These are phyloP conservation scores for Meriones psammophilus DNA, from an alignment of 2,797 vertebrate species.

Conservation along the genomic window DNA sequence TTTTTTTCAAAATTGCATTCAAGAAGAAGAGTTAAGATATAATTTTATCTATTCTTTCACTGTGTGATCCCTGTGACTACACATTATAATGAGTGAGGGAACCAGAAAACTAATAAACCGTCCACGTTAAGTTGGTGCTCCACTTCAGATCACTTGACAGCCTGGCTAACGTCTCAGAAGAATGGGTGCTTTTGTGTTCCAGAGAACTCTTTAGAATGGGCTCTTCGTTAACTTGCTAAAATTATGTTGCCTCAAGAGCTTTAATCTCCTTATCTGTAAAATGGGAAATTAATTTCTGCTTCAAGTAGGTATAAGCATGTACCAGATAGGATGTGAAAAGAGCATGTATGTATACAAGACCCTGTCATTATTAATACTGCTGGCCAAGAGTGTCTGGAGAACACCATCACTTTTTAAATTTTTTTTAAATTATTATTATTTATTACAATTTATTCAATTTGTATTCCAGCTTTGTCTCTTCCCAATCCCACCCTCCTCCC, in stretches of 20 bases:
- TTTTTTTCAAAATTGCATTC: constrained; percentile 52
- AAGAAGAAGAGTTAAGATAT: background rate
- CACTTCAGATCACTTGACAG: background rate
- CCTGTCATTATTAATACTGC: background rate
- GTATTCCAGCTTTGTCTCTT: too few relatives aligned
- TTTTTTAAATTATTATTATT: too few relatives aligned
- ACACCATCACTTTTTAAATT: too few relatives aligned
- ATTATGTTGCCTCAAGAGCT: background rate
- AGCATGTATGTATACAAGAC: background rate
- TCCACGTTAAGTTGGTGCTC: background rate
- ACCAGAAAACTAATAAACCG: constrained; percentile 7
- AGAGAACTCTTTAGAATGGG: background rate
- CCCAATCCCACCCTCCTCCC: too few relatives aligned
- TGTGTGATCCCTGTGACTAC: background rate
- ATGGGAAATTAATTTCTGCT: background rate
- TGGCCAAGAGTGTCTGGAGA: background rate
- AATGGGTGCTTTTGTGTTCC: background rate
- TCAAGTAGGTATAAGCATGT: background rate
- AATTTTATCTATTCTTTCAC: constrained; percentile 46
- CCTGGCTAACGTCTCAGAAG: background rate
- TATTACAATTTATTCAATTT: too few relatives aligned
- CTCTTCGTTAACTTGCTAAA: background rate
- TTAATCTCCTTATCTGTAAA: background rate
- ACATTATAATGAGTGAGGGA: constrained; percentile 24
- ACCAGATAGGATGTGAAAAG: background rate